Conservation (phyloP, 2,113 vertebrate genomes). For the Carassius carassius region DNA sequence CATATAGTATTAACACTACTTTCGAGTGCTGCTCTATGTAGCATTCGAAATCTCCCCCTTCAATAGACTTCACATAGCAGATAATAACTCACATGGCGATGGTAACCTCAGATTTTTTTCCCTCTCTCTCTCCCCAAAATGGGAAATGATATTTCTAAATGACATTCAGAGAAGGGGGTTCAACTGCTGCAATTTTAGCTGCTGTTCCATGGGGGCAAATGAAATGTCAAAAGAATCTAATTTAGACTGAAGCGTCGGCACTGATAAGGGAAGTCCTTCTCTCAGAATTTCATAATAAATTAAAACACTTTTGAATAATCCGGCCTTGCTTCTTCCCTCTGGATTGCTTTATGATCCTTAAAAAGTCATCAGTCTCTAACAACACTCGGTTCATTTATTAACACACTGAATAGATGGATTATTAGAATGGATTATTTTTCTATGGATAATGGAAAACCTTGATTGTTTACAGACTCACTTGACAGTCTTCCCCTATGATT, state of each 20-base stretch:
- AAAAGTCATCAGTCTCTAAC: conserved; percentile 70
- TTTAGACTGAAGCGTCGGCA: conserved; percentile 63
- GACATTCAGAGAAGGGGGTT: conserved; percentile 37
- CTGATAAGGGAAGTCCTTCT: conserved; percentile 70
- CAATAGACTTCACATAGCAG: conserved; percentile 17
- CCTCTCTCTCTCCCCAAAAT: conserved; percentile 11
- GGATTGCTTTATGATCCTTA: conserved; percentile 73
- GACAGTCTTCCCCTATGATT: conserved; percentile 14
- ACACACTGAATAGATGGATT: conserved; percentile 58
- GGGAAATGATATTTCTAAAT: conserved; percentile 57
- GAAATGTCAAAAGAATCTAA: conserved; percentile 67
- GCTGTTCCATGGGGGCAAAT: conserved; percentile 59
- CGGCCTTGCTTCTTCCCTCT: conserved; percentile 62
- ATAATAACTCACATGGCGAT: conserved; percentile 32
- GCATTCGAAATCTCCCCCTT: not conserved
- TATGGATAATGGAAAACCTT: conserved; percentile 61
- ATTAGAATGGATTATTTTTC: conserved; percentile 66
- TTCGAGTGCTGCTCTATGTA: conserved; percentile 4
- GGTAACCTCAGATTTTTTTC: conserved; percentile 21
- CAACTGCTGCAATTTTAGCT: conserved; percentile 36
- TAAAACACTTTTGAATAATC: conserved; percentile 73
- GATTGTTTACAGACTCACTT: conserved; percentile 44
- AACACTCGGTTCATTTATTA: conserved; percentile 65
- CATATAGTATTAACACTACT: not conserved
- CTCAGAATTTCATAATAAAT: conserved; percentile 71